A percentile compares a stretch with the other conserved stretches of the same genome.
These are phyloP conservation scores for Merluccius polli DNA, from an alignment of 2,797 vertebrate species.

Conservation along the genomic window DNA sequence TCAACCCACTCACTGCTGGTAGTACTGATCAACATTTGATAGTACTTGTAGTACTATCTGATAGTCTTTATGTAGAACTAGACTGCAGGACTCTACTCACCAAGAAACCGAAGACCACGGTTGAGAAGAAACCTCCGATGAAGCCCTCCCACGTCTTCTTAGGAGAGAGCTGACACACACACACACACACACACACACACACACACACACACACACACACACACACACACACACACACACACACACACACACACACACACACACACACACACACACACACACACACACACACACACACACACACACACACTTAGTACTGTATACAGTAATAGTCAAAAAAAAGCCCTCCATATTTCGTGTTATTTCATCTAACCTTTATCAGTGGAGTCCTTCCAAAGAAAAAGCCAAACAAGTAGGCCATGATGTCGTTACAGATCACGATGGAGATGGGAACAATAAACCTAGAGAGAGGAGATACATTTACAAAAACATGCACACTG, in stretches of 20 bases:
- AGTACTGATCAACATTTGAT: background rate
- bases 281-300: background rate
- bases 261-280: constrained; percentile 8
- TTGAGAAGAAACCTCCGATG: constrained; percentile 95
- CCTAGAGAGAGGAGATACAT: constrained; percentile 68
- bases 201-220: background rate
- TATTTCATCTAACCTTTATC: constrained; percentile 82
- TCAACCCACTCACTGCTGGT: background rate
- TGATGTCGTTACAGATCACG: constrained; percentile 97
- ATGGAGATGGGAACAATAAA: constrained; percentile 96
- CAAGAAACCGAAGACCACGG: constrained; percentile 90
- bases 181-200: background rate
- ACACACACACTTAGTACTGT: background rate
- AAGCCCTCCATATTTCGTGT: background rate
- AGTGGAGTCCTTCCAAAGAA: constrained; percentile 97
- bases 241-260: constrained; percentile 7
- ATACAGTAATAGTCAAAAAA: background rate
- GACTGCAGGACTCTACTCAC: constrained; percentile 71
- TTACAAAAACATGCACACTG: background rate
- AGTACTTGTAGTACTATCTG: background rate
- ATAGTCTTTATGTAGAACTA: background rate
- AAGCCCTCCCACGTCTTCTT: constrained; percentile 99
- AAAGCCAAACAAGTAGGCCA: constrained; percentile 96
- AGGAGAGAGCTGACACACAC: constrained; percentile 82
- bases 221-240: background rate